Conservation (phyloP, 2,888 invertebrate genomes). For the Periphyllus acericola region DNA sequence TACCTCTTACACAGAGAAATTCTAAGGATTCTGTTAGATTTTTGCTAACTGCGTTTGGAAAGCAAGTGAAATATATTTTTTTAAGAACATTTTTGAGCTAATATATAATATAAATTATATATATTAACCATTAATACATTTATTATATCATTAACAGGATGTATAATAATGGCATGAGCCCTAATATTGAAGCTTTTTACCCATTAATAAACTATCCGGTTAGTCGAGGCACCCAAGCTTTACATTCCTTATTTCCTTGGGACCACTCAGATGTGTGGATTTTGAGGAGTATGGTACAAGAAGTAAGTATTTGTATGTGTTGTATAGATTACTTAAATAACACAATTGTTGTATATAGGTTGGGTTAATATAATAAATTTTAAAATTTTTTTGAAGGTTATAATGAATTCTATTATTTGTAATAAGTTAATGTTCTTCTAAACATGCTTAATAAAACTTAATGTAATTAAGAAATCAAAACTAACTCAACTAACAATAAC, state of each 20-base stretch:
- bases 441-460: no score
- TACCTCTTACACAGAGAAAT: conserved; percentile 54
- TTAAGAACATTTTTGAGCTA: background rate
- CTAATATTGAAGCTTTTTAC: conserved; percentile 80
- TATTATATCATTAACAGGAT: conserved; percentile 68
- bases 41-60: conserved; percentile 69
- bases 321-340: no score
- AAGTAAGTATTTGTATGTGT: background rate
- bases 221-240: conserved; percentile 84
- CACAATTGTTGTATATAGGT: no score
- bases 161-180: conserved; percentile 80
- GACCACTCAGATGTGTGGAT: conserved; percentile 82
- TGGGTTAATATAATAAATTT: no score
- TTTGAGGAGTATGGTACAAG: conserved; percentile 16
- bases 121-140: no score
- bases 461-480: no score
- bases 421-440: no score
- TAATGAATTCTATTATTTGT: no score
- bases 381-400: no score
- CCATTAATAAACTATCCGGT: conserved; percentile 83
- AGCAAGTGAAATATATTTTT: conserved; percentile 65
- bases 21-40: conserved; percentile 68
- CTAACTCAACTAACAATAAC: no score
- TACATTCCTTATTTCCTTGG: conserved; percentile 87
- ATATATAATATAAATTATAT: background rate